Evolutionary conservation across 2,113 vertebrate species (phyloP).

Genomic region (Typhlomys cinereus): DNA sequence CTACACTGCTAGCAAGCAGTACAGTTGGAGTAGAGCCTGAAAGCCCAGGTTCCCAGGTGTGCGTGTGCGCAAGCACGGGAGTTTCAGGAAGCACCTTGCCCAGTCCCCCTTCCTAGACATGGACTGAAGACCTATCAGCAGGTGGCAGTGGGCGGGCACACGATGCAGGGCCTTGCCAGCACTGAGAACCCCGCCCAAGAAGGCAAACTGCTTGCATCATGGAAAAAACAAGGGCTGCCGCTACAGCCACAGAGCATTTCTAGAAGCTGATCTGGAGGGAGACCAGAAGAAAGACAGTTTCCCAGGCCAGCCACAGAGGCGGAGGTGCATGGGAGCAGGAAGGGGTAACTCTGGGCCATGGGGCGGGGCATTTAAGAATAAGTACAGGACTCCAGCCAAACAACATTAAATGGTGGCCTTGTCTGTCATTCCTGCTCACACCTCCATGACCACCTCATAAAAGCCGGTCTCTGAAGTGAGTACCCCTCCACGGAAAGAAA

Average conservation of each 20-base stretch:
- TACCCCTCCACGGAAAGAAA: neutral
- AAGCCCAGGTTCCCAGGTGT: neutral
- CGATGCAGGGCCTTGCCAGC: neutral
- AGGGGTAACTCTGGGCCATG: conserved; percentile 86
- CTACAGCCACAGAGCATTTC: conserved; percentile 75
- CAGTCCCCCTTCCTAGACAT: neutral
- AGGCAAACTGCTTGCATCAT: conserved; percentile 87
- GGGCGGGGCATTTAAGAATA: conserved; percentile 65
- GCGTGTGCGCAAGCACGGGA: neutral
- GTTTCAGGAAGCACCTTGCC: neutral
- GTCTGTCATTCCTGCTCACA: neutral
- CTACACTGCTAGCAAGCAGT: neutral
- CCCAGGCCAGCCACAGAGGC: conserved; percentile 78
- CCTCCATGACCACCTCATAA: neutral
- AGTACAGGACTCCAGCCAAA: conserved; percentile 70
- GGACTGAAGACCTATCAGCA: conserved; percentile 11
- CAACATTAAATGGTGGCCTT: conserved; percentile 49
- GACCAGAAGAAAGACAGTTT: conserved; percentile 86
- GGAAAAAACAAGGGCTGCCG: conserved; percentile 83
- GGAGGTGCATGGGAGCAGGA: conserved; percentile 77
- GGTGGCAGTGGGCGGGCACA: conserved; percentile 49
- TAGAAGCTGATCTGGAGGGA: conserved; percentile 83
- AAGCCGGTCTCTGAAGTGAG: neutral
- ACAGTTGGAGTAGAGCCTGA: neutral
- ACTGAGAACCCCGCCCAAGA: conserved; percentile 82